phyloP scores from a whole-genome alignment of 2,888 invertebrate species.

The Alentia gelatinosa region DNA sequence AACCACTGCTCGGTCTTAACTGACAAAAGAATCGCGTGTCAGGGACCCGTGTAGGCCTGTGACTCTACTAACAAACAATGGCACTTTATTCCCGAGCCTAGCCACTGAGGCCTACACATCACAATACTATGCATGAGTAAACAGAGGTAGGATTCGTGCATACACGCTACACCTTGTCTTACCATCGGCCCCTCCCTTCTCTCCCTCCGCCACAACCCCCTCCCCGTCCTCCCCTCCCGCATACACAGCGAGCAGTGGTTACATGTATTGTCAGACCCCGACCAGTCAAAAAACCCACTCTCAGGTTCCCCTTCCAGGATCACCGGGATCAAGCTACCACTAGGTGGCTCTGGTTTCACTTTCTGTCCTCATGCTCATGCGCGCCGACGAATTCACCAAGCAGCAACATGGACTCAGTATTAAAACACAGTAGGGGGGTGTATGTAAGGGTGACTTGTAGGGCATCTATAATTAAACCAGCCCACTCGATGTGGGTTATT shows the following conservation, averaged over 20 bases:
- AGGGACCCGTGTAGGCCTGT: not conserved
- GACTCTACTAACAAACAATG: not conserved
- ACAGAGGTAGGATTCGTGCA: not conserved
- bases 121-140: slow-evolving; percentile 3
- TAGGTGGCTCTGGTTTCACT: too few relatives aligned
- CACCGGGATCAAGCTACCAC: too few relatives aligned
- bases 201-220: not conserved
- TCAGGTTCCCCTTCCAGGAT: too few relatives aligned
- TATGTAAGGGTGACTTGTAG: too few relatives aligned
- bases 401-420: too few relatives aligned
- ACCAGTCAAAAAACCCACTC: not conserved
- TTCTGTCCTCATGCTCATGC: too few relatives aligned
- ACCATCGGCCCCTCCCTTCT: not conserved
- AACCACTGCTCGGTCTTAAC: not conserved
- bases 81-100: not conserved
- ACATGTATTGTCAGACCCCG: not conserved
- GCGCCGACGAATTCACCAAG: too few relatives aligned
- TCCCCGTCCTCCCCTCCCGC: not conserved
- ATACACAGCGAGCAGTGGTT: not conserved
- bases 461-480: too few relatives aligned
- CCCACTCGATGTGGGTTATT: too few relatives aligned
- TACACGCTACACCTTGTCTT: too few relatives aligned
- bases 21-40: not conserved
- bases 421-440: too few relatives aligned
- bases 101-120: not conserved